A percentile compares a stretch with the other conserved stretches of the same genome.
These are phyloP conservation scores for Bettongia penicillata DNA, from an alignment of 2,113 vertebrate genomes.

Conservation along the genomic window DNA sequence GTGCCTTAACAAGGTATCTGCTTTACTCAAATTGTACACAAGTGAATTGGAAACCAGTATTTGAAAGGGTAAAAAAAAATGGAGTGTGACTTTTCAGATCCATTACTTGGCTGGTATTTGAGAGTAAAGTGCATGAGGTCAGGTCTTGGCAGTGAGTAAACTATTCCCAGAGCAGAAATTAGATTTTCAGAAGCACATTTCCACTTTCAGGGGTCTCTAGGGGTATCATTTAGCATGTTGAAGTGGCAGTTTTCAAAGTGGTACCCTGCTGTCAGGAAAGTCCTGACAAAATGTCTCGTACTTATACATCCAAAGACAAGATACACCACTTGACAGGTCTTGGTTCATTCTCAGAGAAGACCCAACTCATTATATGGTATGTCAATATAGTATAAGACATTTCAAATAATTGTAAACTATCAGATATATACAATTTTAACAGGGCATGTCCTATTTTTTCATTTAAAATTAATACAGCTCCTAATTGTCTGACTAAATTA, in stretches of 20 bases:
- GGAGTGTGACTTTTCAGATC: constrained; percentile 13
- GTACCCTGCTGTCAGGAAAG: constrained; percentile 13
- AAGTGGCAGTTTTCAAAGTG: constrained; percentile 66
- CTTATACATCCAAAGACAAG: constrained; percentile 6
- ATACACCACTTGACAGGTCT: constrained; percentile 11
- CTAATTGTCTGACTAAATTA: constrained; percentile 51
- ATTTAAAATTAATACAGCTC: constrained; percentile 39
- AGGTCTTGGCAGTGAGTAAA: constrained; percentile 57
- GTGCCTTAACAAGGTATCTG: constrained; percentile 14
- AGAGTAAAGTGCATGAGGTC: constrained; percentile 33
- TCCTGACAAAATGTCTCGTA: constrained; percentile 7
- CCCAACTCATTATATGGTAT: constrained; percentile 1
- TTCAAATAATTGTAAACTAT: constrained; percentile 34
- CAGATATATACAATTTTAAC: constrained; percentile 53
- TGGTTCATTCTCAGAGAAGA: neutral
- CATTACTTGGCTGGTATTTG: constrained; percentile 49
- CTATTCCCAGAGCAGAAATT: constrained; percentile 54
- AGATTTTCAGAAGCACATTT: constrained; percentile 35
- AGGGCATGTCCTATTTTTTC: constrained; percentile 42
- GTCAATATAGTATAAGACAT: constrained; percentile 27
- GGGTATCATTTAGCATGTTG: constrained; percentile 46
- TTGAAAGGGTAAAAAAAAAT: constrained; percentile 21
- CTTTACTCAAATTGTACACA: constrained; percentile 41
- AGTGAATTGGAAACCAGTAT: constrained; percentile 22
- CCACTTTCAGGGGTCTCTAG: neutral